A percentile compares a stretch with the other conserved stretches of the same genome.
Evolutionary conservation across 2,888 invertebrate species (phyloP).

Genomic region (Meteorus colon): DNA sequence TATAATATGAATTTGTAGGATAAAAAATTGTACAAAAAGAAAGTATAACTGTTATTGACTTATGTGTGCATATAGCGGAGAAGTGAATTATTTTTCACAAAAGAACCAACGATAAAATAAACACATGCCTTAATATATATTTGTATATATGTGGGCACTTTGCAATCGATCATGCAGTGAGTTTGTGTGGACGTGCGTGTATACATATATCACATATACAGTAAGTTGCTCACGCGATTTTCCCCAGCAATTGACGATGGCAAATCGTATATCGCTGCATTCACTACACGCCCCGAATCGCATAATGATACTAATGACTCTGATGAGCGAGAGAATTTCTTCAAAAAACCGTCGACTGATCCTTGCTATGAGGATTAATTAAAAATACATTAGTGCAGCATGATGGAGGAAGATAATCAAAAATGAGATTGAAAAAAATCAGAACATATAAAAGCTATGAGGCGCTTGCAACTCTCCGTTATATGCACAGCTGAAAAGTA

Average conservation of each 20-base stretch:
- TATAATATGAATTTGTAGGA: slow-evolving; percentile 1
- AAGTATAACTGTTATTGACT: slow-evolving; percentile 15
- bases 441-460: neutral
- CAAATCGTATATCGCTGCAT: slow-evolving; percentile 49
- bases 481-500: neutral
- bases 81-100: slow-evolving; percentile 12
- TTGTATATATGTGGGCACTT: slow-evolving; percentile 30
- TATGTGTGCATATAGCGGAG: neutral
- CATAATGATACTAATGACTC: slow-evolving; percentile 56
- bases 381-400: slow-evolving; percentile 55
- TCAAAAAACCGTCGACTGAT: slow-evolving; percentile 35
- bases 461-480: neutral
- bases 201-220: slow-evolving; percentile 26
- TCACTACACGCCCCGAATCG: slow-evolving; percentile 48
- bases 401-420: slow-evolving; percentile 25
- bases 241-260: slow-evolving; percentile 37
- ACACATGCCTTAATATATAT: slow-evolving; percentile 10
- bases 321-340: slow-evolving; percentile 34
- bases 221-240: slow-evolving; percentile 47
- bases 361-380: slow-evolving; percentile 53
- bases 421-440: slow-evolving; percentile 8
- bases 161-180: slow-evolving; percentile 41
- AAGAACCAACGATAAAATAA: slow-evolving; percentile 22
- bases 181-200: slow-evolving; percentile 18
- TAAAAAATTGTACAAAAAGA: slow-evolving; percentile 3